Evolutionary conservation across 2,888 invertebrate species (phyloP).

Genomic region (Globia sparganii): DNA sequence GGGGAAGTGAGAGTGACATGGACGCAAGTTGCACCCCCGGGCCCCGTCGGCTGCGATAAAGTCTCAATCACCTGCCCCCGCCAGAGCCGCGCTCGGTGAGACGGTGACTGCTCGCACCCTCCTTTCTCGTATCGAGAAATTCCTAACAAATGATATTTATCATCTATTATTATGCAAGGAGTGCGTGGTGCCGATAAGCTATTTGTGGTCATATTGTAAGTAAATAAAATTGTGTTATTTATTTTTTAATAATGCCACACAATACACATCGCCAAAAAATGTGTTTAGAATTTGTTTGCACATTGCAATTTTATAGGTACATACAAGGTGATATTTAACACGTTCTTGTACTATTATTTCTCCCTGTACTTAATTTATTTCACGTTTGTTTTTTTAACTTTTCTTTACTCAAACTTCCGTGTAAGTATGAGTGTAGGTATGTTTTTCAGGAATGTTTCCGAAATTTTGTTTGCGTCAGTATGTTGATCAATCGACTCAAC

Average conservation of each 20-base stretch:
- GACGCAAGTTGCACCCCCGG: slow-evolving; percentile 80
- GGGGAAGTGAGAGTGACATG: slow-evolving; percentile 77
- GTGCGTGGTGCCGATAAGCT: slow-evolving; percentile 75
- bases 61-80: slow-evolving; percentile 85
- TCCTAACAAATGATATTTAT: slow-evolving; percentile 78
- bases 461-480: slow-evolving; percentile 18
- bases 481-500: slow-evolving; percentile 26
- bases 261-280: neutral
- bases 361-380: neutral
- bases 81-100: slow-evolving; percentile 70
- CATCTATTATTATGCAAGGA: slow-evolving; percentile 76
- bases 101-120: slow-evolving; percentile 70
- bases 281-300: neutral
- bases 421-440: neutral
- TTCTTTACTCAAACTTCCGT: neutral
- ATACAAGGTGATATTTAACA: neutral
- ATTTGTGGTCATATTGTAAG: slow-evolving; percentile 4
- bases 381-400: neutral
- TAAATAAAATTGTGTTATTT: slow-evolving; percentile 10
- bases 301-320: neutral
- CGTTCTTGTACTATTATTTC: neutral
- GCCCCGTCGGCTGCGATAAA: slow-evolving; percentile 77
- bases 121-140: slow-evolving; percentile 70
- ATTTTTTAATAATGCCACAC: neutral
- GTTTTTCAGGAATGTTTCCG: slow-evolving; percentile 13